phyloP scores from a whole-genome alignment of 1,140 invertebrate genomes.

The Epicauta chinensis region DNA sequence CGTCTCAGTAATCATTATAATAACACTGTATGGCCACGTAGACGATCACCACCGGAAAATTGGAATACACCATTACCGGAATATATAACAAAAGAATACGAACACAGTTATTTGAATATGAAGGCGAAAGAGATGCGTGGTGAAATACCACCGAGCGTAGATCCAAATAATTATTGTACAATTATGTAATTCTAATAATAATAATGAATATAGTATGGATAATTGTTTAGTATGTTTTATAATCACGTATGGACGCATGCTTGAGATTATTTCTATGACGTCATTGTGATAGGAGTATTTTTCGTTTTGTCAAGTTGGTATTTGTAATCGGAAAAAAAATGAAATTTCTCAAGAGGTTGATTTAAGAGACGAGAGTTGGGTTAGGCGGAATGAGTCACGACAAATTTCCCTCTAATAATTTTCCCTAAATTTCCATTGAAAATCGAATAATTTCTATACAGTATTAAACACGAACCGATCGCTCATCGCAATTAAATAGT shows the following conservation, averaged over 20 bases:
- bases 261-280: no score
- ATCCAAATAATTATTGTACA: slow-evolving; percentile 25
- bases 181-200: slow-evolving; percentile 15
- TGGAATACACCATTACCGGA: slow-evolving; percentile 75
- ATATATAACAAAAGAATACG: slow-evolving; percentile 59
- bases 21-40: slow-evolving; percentile 73
- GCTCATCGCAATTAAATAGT: slow-evolving; percentile 13
- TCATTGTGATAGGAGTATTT: neutral
- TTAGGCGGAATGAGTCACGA: slow-evolving; percentile 12
- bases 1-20: slow-evolving; percentile 58
- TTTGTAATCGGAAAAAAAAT: neutral
- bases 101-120: slow-evolving; percentile 57
- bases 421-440: no score
- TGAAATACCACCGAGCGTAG: slow-evolving; percentile 37
- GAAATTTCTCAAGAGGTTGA: neutral
- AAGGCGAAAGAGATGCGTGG: slow-evolving; percentile 57
- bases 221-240: neutral
- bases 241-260: no score
- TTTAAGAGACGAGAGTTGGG: slow-evolving; percentile 8
- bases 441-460: no score
- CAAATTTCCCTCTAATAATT: no score
- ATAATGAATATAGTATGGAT: slow-evolving; percentile 10
- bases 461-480: no score
- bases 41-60: slow-evolving; percentile 65
- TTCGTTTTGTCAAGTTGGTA: slow-evolving; percentile 11